These are phyloP conservation scores for Serrognathus titanus DNA, from an alignment of 2,888 invertebrate genomes.

Conservation along the genomic window DNA sequence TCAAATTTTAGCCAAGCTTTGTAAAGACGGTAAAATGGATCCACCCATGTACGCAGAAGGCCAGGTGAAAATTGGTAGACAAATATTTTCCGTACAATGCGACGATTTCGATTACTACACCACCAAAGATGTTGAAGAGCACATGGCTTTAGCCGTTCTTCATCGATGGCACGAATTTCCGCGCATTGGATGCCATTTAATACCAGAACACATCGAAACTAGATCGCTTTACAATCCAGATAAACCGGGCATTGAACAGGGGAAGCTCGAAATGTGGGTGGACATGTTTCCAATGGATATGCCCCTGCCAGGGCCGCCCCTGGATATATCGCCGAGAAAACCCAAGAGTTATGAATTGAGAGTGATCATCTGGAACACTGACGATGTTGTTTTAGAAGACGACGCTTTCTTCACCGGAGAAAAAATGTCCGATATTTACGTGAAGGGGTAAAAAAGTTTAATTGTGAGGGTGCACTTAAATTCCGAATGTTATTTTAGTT, in stretches of 20 bases:
- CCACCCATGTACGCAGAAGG: constrained; percentile 70
- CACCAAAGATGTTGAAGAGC: constrained; percentile 68
- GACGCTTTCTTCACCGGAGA: constrained; percentile 91
- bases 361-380: constrained; percentile 90
- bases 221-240: constrained; percentile 81
- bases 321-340: constrained; percentile 84
- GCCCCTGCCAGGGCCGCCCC: constrained; percentile 77
- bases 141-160: constrained; percentile 78
- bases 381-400: constrained; percentile 88
- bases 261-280: constrained; percentile 91
- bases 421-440: constrained; percentile 94
- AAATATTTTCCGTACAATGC: constrained; percentile 64
- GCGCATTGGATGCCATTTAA: constrained; percentile 71
- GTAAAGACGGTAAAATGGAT: constrained; percentile 83
- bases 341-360: constrained; percentile 83
- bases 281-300: constrained; percentile 95
- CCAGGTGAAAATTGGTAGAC: constrained; percentile 69
- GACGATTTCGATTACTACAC: constrained; percentile 54
- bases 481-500: constrained; percentile 49
- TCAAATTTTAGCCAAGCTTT: constrained; percentile 78
- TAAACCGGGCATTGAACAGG: constrained; percentile 75
- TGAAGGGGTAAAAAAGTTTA: constrained; percentile 67
- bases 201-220: constrained; percentile 90
- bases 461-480: neutral
- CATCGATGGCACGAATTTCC: constrained; percentile 81